Evolutionary conservation across 1,140 invertebrate genomes (phyloP), one percentile per base, ranked within the genome.

Genomic region (Drosophila azteca): DNA sequence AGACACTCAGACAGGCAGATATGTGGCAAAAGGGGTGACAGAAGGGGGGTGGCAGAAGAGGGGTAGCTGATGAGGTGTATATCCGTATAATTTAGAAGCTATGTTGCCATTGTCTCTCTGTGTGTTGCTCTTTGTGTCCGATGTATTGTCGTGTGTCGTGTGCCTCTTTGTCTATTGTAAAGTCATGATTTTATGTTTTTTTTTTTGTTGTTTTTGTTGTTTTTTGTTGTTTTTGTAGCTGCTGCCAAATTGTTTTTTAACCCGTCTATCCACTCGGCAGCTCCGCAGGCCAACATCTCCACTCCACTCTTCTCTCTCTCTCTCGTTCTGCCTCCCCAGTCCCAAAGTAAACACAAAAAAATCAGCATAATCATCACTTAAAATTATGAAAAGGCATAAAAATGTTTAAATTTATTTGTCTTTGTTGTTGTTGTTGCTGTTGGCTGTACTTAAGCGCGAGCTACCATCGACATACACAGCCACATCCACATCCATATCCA

Each of bases 351-450:
- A 67, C 73, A 77, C 31, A 50, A 31, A 61, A 61, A 82, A 82
- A 82, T 82, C 68, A 82, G 79, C 79, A 82, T 82, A 82, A 82
- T 82, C 79, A 82, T 82, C 79, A 82, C 79, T 82, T 82, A 77
- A 82, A 82, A 69, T 74, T 82, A 77, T 82, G 73, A 82, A 82
- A 81, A 82, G 69, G 76, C 79, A 81, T 82, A 82, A 65, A 70
- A 75, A 61, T 75, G 48, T 55, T 76, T 58, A 50, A 43, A 76
- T 43, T 45, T 68, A 68, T 78, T 55, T 57, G 57, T 48, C 13
- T 63, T 78, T 70, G 46, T 79, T 72, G 48, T 58, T 62, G 51
- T 17, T 66, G 57, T 51, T 48, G 68, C 61, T 65, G 51, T 43
- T 69, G 70, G 29, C 62, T 65, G 45, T 81, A 81, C 78, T 81